Percentiles rank a stretch among this genome's conserved stretches.
phyloP scores from a whole-genome alignment of 1,140 invertebrate species.

The Dryas iulia region DNA sequence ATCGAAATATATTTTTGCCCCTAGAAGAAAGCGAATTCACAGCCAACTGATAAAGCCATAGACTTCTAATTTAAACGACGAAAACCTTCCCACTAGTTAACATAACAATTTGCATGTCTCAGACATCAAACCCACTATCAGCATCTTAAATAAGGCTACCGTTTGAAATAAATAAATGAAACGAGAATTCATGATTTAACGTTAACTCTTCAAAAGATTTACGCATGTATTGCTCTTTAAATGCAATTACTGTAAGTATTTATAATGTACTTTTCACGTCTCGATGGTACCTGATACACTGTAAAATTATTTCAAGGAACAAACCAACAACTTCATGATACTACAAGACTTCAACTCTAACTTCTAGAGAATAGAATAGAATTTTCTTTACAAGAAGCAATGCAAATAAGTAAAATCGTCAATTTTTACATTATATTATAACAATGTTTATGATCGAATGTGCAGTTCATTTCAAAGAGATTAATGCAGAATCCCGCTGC shows the following conservation, averaged over 20 bases:
- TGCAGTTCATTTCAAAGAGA: slow-evolving; percentile 42
- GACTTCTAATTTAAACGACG: no score
- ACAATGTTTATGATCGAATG: slow-evolving; percentile 37
- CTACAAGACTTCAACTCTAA: slow-evolving; percentile 27
- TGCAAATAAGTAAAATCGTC: slow-evolving; percentile 29
- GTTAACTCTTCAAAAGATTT: slow-evolving; percentile 14
- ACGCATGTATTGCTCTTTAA: slow-evolving; percentile 25
- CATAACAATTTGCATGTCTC: background rate
- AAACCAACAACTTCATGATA: background rate
- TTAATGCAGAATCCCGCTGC: slow-evolving; percentile 49
- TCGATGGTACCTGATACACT: slow-evolving; percentile 46
- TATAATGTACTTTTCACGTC: slow-evolving; percentile 39
- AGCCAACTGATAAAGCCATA: no score
- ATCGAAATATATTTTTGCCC: no score
- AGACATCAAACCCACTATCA: background rate
- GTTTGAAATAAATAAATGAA: background rate
- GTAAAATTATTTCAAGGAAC: slow-evolving; percentile 42
- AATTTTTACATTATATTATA: slow-evolving; percentile 30
- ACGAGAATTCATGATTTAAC: slow-evolving; percentile 12
- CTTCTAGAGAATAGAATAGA: background rate
- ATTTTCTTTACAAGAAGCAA: slow-evolving; percentile 9
- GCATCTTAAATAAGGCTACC: background rate
- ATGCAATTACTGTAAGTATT: slow-evolving; percentile 36
- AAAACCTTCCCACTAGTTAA: background rate
- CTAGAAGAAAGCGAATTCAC: no score